Conservation (phyloP, 2,797 vertebrate genomes). For the Synanceia verrucosa region DNA sequence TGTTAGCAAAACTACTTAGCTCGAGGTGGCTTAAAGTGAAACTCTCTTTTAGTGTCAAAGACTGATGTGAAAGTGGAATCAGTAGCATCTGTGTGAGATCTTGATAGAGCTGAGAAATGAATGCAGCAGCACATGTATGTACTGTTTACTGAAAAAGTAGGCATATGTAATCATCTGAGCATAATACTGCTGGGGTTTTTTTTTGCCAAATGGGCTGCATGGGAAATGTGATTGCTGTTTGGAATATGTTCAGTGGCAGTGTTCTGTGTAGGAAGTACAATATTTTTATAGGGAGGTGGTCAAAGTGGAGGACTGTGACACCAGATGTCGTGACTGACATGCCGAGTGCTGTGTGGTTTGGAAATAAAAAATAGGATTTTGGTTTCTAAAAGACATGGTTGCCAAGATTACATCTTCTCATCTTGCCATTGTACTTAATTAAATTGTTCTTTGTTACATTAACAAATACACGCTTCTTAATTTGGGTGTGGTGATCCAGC, state of each 20-base stretch:
- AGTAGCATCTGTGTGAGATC: neutral
- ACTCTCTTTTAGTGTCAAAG: neutral
- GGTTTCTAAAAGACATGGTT: neutral
- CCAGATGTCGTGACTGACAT: neutral
- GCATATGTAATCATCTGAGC: neutral
- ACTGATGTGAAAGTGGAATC: neutral
- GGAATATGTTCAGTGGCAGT: neutral
- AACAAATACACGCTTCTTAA: neutral
- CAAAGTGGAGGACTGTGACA: neutral
- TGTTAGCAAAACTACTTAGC: constrained; percentile 13
- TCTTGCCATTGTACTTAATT: neutral
- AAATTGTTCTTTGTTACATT: neutral
- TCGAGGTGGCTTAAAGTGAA: constrained; percentile 8
- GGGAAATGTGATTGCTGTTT: neutral
- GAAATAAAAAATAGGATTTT: neutral
- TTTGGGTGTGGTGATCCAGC: neutral
- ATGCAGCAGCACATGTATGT: neutral
- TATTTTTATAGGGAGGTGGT: neutral
- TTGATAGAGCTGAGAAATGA: neutral
- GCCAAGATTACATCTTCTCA: neutral
- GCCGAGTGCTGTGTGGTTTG: neutral
- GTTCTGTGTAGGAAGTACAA: neutral
- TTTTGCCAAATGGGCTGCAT: neutral
- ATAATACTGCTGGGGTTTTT: neutral
- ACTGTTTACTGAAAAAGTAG: neutral